phyloP scores from a whole-genome alignment of 1,140 invertebrate species.

The Rhopalosiphum maidis region DNA sequence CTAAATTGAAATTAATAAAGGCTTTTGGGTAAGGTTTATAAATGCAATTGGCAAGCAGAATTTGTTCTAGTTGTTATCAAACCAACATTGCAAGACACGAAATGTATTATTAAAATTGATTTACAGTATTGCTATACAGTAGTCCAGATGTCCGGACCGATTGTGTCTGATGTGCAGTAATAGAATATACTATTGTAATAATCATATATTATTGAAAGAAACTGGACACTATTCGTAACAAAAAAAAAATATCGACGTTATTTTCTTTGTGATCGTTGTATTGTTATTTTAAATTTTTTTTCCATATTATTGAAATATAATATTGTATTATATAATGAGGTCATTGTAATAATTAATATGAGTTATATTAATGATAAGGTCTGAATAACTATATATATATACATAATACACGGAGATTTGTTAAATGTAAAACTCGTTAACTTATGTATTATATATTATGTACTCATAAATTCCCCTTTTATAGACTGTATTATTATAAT shows the following conservation, averaged over 20 bases:
- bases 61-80: too few species aligned
- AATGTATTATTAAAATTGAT: too few species aligned
- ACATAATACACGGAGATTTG: not conserved
- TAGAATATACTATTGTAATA: not conserved
- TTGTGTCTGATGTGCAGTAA: too few species aligned
- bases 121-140: too few species aligned
- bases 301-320: not conserved
- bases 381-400: not conserved
- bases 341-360: not conserved
- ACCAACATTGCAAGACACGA: too few species aligned
- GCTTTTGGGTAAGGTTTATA: too few species aligned
- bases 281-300: not conserved
- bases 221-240: not conserved
- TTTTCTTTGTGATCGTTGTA: not conserved
- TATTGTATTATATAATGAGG: not conserved
- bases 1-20: too few species aligned
- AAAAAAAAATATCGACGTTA: not conserved
- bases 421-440: slow-evolving; percentile 11
- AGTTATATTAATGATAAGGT: not conserved
- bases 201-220: not conserved
- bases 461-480: not conserved
- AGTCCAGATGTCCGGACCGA: too few species aligned
- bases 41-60: too few species aligned
- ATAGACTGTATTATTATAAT: not conserved
- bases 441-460: not conserved